Conservation (phyloP, 2,888 invertebrate genomes). For the Ganaspis brasiliensis region DNA sequence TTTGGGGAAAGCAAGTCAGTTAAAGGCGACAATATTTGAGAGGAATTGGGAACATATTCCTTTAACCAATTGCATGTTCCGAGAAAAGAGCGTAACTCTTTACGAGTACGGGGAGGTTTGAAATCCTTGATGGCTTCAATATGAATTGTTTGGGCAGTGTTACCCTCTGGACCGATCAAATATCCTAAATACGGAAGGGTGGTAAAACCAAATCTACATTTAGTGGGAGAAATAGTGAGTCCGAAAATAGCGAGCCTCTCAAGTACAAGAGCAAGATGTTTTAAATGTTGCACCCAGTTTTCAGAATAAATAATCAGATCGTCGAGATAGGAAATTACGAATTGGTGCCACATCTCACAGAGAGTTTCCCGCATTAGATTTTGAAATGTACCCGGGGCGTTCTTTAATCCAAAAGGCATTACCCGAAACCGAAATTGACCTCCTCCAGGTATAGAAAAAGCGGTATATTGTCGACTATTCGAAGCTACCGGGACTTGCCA, state of each 20-base stretch:
- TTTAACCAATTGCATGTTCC: conserved; percentile 49
- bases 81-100: conserved; percentile 42
- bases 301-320: conserved; percentile 66
- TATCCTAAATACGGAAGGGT: conserved; percentile 43
- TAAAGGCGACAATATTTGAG: conserved; percentile 19
- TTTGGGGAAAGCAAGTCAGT: conserved; percentile 1
- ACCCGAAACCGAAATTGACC: neutral
- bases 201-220: conserved; percentile 41
- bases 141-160: conserved; percentile 40
- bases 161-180: neutral
- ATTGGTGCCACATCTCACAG: conserved; percentile 53
- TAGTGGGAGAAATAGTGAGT: neutral
- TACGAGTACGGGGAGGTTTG: conserved; percentile 1
- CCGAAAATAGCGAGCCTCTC: conserved; percentile 53
- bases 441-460: neutral
- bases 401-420: neutral
- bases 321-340: conserved; percentile 66
- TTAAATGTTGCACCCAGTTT: conserved; percentile 57
- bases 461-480: neutral
- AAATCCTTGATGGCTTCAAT: conserved; percentile 21
- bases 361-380: neutral
- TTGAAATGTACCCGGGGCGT: neutral
- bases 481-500: neutral
- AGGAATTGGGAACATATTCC: conserved; percentile 41
- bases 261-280: conserved; percentile 57